A percentile compares a stretch with the other conserved stretches of the same genome.
phyloP scores from a whole-genome alignment of 2,797 vertebrate genomes.

The Mormyrops boulengeri region DNA sequence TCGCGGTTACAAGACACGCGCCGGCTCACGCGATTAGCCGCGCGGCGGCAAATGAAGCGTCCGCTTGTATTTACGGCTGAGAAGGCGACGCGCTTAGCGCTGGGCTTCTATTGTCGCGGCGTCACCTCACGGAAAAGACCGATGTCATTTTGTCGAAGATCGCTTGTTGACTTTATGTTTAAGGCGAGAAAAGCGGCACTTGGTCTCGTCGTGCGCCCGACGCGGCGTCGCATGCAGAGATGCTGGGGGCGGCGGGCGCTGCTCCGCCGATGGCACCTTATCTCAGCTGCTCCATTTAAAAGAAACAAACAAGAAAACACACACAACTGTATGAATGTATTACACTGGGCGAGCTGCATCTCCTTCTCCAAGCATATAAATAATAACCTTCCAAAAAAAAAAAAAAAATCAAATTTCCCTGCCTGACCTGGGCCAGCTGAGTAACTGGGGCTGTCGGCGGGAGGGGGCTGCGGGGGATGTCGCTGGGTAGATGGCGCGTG shows the following conservation, averaged over 20 bases:
- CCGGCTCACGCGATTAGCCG: conserved; percentile 42
- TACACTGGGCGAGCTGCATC: conserved; percentile 13
- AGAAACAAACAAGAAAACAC: neutral
- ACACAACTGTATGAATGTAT: neutral
- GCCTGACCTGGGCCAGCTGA: conserved; percentile 7
- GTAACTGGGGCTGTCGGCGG: neutral
- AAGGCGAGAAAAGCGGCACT: neutral
- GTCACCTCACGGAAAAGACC: neutral
- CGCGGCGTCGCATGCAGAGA: neutral
- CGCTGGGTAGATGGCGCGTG: conserved; percentile 14
- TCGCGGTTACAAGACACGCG: conserved; percentile 46
- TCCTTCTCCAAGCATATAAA: conserved; percentile 25
- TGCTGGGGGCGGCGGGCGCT: neutral
- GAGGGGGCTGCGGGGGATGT: neutral
- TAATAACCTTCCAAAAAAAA: conserved; percentile 29
- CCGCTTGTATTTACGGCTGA: conserved; percentile 23
- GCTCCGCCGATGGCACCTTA: neutral
- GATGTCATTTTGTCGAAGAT: neutral
- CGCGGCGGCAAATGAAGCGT: conserved; percentile 37
- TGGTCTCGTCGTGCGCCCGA: neutral
- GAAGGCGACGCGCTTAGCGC: neutral
- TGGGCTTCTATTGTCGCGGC: neutral
- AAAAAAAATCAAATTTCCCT: neutral
- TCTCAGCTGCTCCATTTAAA: neutral
- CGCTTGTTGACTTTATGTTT: neutral